Evolutionary conservation across 2,113 vertebrate genomes (phyloP), one percentile per base, ranked within the genome.

Genomic region (Albula goreensis): DNA sequence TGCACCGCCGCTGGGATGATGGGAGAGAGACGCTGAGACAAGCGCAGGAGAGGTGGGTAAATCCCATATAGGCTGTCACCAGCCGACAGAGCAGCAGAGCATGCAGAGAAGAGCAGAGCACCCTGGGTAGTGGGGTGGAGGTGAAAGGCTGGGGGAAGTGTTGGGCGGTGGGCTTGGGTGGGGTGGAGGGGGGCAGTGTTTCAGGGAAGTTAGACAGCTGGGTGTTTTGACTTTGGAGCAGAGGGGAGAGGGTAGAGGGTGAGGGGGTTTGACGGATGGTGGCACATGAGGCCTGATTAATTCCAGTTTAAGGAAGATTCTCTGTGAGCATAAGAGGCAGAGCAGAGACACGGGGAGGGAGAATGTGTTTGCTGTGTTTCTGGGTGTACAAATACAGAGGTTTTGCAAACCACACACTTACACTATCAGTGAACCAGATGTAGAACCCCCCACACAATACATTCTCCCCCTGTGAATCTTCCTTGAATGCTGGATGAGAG

Each of bases 1-100:
- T 88, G 85, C 88, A 60, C 66, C 22, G 79, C 41, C 84, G 31
- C 53, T 70, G 56, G 88, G 91, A 86, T 89, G 92, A 93, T 25
- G 81, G 83, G 31, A 90, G 88, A 86, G 91, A 91, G 92, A 92
- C 90, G 90, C 93, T 92, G 92, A 93, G 91, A 94, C 92, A 93
- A 91, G 90, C 90, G 90, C 87, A 92, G 92, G 91, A 90, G 90
- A 92, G 91, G 90, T 87, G 91, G 93, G 92, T 94, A 95, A 94
- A 95, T 95, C 93, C 93, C 94, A 94, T 95, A 95, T 93, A 93
- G 93, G 92, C 93, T 95, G 94, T 96, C 95, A 96, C 90, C 92
- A 92, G 90, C 92, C 89, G 90, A 93, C 94, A 92, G 94, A 83
- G 93, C 94, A 93, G 88, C 90, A 90, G 92, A 93, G 94, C 94